phyloP scores from a whole-genome alignment of 2,888 invertebrate genomes.

The Himalopsyche japonica region DNA sequence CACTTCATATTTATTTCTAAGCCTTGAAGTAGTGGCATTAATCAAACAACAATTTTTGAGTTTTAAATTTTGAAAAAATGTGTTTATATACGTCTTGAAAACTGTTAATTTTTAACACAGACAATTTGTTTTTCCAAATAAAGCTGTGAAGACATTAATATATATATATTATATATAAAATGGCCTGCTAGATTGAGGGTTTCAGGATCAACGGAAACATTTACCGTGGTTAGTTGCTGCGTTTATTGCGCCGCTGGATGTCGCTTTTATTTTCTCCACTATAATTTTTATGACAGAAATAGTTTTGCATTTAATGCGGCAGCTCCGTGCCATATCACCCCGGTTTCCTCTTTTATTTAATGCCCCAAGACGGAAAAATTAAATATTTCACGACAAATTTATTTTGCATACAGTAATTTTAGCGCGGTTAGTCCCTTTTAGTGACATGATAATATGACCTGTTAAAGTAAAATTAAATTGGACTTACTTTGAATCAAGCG shows the following conservation, averaged over 20 bases:
- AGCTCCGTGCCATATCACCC: slow-evolving; percentile 29
- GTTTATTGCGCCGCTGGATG: slow-evolving; percentile 7
- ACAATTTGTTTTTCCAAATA: no score
- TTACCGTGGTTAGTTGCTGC: neutral
- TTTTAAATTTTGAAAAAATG: no score
- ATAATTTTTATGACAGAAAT: slow-evolving; percentile 32
- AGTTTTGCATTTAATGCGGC: slow-evolving; percentile 31
- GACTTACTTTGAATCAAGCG: neutral
- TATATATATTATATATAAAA: neutral
- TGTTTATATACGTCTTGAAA: no score
- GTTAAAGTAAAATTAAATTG: neutral
- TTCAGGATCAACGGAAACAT: neutral
- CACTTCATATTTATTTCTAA: no score
- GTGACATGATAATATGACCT: neutral
- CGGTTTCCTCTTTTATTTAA: slow-evolving; percentile 12
- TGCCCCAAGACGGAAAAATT: slow-evolving; percentile 14
- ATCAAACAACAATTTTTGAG: no score
- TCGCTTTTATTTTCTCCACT: slow-evolving; percentile 12
- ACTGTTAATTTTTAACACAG: no score
- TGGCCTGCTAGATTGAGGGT: neutral
- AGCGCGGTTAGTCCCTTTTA: neutral
- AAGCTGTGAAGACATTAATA: no score
- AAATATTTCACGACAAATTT: neutral
- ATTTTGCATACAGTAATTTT: neutral
- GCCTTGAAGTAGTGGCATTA: no score